These are phyloP conservation scores for Poeciliopsis occidentalis DNA, from an alignment of 2,113 vertebrate species.

Conservation along the genomic window DNA sequence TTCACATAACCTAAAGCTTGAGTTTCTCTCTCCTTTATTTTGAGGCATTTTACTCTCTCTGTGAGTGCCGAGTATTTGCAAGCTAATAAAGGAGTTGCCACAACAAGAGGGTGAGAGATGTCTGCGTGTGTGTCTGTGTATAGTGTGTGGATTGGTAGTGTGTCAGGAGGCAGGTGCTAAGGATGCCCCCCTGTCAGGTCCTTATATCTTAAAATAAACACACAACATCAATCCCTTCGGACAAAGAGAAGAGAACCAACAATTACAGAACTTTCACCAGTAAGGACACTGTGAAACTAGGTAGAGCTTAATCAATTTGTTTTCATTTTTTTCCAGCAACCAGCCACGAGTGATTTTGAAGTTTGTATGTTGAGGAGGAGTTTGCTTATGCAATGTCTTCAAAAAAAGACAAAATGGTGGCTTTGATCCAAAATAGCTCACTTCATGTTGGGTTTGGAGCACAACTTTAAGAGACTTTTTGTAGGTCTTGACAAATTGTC, in stretches of 20 bases:
- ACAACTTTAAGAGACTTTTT: too few species aligned
- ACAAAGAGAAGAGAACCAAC: not conserved
- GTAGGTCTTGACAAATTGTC: too few species aligned
- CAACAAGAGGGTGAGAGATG: constrained; percentile 74
- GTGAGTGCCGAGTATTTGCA: constrained; percentile 80
- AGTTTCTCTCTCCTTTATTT: constrained; percentile 86
- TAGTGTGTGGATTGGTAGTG: not conserved
- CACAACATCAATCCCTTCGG: too few species aligned
- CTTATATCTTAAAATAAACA: too few species aligned
- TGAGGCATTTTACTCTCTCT: constrained; percentile 80
- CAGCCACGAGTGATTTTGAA: not conserved
- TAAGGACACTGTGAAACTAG: not conserved
- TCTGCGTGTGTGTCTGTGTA: not conserved
- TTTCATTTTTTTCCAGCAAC: not conserved
- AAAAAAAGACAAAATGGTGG: too few species aligned
- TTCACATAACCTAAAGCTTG: constrained; percentile 85
- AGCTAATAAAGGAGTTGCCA: constrained; percentile 77
- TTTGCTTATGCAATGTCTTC: too few species aligned
- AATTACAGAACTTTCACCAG: not conserved
- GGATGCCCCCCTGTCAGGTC: constrained; percentile 57
- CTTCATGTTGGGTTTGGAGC: too few species aligned
- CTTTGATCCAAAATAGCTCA: too few species aligned
- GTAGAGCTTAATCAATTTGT: not conserved
- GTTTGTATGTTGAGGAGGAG: too few species aligned
- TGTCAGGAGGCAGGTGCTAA: constrained; percentile 2